Conservation (phyloP, 1,140 invertebrate genomes). For the Psix sp. region DNA sequence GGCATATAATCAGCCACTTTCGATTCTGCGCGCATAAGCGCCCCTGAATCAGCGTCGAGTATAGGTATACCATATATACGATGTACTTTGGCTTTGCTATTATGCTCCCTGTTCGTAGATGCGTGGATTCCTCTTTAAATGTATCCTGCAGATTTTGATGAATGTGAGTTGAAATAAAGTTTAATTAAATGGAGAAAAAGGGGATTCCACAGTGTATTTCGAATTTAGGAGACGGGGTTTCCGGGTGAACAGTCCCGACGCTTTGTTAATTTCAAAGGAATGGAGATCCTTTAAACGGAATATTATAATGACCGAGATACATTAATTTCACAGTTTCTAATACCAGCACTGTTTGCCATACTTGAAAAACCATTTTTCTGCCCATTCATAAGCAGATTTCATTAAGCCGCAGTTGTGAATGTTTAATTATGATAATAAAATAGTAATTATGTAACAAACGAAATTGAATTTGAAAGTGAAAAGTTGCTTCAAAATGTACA, state of each 20-base stretch:
- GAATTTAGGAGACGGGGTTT: conserved; percentile 5
- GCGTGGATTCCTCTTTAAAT: conserved; percentile 26
- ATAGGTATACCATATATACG: conserved; percentile 21
- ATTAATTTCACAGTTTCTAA: too few relatives aligned
- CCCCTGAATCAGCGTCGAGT: conserved; percentile 25
- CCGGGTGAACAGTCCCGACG: neutral
- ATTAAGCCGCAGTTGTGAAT: too few relatives aligned
- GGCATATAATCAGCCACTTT: conserved; percentile 40
- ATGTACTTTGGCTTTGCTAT: conserved; percentile 28
- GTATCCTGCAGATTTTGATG: conserved; percentile 23
- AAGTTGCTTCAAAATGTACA: too few relatives aligned
- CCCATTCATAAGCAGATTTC: too few relatives aligned
- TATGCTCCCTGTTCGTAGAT: conserved; percentile 11
- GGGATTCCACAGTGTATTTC: conserved; percentile 4
- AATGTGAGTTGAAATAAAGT: conserved; percentile 26
- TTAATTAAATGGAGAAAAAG: conserved; percentile 25
- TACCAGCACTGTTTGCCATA: too few relatives aligned
- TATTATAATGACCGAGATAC: too few relatives aligned
- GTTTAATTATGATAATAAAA: too few relatives aligned
- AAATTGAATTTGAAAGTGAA: too few relatives aligned
- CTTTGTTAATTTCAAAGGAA: neutral
- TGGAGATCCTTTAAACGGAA: neutral
- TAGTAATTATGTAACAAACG: too few relatives aligned
- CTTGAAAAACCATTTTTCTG: too few relatives aligned
- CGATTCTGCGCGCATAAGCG: conserved; percentile 32